phyloP scores from a whole-genome alignment of 2,797 vertebrate genomes.

The Hippopotamyrus pictus region DNA sequence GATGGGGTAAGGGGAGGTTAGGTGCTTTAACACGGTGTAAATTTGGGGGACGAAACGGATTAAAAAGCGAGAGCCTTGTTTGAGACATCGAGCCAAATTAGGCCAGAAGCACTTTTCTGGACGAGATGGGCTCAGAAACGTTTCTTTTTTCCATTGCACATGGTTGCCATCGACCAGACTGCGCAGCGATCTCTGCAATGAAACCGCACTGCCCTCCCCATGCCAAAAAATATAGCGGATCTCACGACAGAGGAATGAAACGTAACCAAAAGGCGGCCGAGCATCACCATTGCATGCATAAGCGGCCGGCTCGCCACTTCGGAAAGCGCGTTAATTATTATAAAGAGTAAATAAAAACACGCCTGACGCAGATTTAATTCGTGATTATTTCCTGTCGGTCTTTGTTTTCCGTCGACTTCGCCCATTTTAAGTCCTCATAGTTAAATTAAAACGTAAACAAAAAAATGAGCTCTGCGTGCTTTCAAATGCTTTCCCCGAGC shows the following conservation, averaged over 20 bases:
- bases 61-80: slow-evolving; percentile 1
- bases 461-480: slow-evolving; percentile 18
- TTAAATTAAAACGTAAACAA: slow-evolving; percentile 20
- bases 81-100: not conserved
- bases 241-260: not conserved
- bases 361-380: not conserved
- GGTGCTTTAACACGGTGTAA: not conserved
- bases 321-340: not conserved
- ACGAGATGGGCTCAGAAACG: slow-evolving; percentile 42
- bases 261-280: slow-evolving; percentile 3
- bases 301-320: not conserved
- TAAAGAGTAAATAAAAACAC: not conserved
- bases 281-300: not conserved
- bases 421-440: not conserved
- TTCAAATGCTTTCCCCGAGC: slow-evolving; percentile 26
- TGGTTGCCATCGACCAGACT: slow-evolving; percentile 52
- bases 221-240: slow-evolving; percentile 12
- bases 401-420: slow-evolving; percentile 23
- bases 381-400: slow-evolving; percentile 1
- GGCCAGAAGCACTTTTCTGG: slow-evolving; percentile 29
- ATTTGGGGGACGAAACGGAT: not conserved
- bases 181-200: slow-evolving; percentile 27
- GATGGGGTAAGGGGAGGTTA: not conserved
- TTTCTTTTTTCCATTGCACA: slow-evolving; percentile 63
- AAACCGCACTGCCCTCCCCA: slow-evolving; percentile 29